These are phyloP conservation scores for Diphyllodes magnificus DNA, from an alignment of 2,113 vertebrate species.

Conservation along the genomic window DNA sequence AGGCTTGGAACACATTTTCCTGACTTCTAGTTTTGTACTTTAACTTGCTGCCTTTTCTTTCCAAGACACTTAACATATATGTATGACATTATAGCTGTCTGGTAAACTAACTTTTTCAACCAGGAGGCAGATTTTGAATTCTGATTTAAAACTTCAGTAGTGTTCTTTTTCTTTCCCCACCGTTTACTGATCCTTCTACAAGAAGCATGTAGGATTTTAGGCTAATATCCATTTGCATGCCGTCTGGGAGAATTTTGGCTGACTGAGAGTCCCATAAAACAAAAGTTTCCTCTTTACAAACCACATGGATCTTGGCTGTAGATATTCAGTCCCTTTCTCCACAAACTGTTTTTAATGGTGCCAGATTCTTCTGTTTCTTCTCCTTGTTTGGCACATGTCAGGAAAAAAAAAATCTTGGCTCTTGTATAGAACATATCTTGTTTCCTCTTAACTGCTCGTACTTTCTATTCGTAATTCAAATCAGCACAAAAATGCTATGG, in stretches of 20 bases:
- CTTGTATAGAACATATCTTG: constrained; percentile 57
- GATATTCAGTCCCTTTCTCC: constrained; percentile 58
- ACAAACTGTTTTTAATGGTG: constrained; percentile 68
- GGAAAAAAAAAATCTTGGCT: constrained; percentile 60
- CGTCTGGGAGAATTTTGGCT: constrained; percentile 61
- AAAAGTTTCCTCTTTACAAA: constrained; percentile 64
- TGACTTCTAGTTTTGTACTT: constrained; percentile 38
- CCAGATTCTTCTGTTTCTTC: constrained; percentile 66
- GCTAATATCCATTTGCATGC: constrained; percentile 64
- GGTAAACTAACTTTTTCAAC: constrained; percentile 51
- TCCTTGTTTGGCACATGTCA: constrained; percentile 65
- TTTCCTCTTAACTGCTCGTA: constrained; percentile 58
- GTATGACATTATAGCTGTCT: constrained; percentile 52
- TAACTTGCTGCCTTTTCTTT: constrained; percentile 45
- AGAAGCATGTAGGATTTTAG: constrained; percentile 50
- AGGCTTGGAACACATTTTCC: constrained; percentile 45
- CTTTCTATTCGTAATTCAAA: constrained; percentile 63
- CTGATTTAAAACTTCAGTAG: constrained; percentile 40
- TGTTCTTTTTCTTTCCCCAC: constrained; percentile 28
- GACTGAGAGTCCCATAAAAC: constrained; percentile 54
- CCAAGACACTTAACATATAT: constrained; percentile 41
- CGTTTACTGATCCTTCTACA: constrained; percentile 14
- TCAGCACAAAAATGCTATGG: constrained; percentile 44
- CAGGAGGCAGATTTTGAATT: constrained; percentile 51
- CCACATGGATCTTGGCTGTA: constrained; percentile 66